Evolutionary conservation across 2,113 vertebrate species (phyloP), one percentile per base, ranked within the genome.

Genomic region (Pagrus major): DNA sequence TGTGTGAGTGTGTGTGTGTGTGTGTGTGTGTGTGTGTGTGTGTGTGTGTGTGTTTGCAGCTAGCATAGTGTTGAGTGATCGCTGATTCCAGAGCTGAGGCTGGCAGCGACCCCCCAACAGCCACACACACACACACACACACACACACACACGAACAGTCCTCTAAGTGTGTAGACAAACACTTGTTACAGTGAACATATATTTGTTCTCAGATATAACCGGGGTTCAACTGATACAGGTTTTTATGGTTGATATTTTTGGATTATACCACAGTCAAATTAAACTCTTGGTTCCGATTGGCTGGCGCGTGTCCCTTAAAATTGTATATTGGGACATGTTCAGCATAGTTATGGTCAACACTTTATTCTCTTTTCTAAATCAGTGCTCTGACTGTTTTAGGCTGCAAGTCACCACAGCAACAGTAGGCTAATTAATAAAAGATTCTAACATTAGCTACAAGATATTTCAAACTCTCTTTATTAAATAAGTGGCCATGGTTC

Each of bases 31-130:
- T 11, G 12, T 9, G 56, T 55, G 73, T 65, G 67, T 60, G 52
- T 35, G 37, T 54, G 73, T 11, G 12, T 9, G 56, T 55, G 73
- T 65, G 67, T 60, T 16, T 46, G 55, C 59, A 71, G 67, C 54
- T 55, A 59, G 60, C 59, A 39, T 5, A n/a, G 46, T 78, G 87
- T 78, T 89, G 79, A 87, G 71, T 83, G 82, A 87, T 64, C 18
- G 41, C 21, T 72, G 59, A 61, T 67, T 67, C 69, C 81, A 71
- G 39, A 54, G 27, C 54, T 70, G 23, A 42, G 47, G 61, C 41
- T 59, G 35, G 71, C 27, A 51, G 20, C 18, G 51, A 49, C 33
- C 58, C 29, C 47, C 35, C 31, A 37, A 3, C 33, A 54, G 25
- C 11, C 72, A 41, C 66, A 63, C 55, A 71, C 47, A 67, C 63